Conservation (phyloP, 2,888 invertebrate genomes). For the Drosophila borealis region DNA sequence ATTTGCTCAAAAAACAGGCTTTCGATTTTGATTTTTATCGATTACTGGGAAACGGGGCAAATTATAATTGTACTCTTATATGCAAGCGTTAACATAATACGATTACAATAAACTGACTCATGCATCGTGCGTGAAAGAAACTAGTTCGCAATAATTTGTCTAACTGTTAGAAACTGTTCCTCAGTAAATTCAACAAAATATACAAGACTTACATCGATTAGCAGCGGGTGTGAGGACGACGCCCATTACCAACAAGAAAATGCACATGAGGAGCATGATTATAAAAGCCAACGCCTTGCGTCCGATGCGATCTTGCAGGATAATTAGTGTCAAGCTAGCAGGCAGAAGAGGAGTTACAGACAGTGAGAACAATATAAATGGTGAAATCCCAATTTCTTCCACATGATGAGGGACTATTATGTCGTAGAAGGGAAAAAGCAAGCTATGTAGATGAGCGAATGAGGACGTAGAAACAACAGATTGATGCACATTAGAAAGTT, state of each 20-base stretch:
- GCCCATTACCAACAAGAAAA: slow-evolving; percentile 86
- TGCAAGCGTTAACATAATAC: too few relatives aligned
- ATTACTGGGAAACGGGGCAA: too few relatives aligned
- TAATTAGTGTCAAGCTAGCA: slow-evolving; percentile 85
- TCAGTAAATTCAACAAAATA: too few relatives aligned
- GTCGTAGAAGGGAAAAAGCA: slow-evolving; percentile 87
- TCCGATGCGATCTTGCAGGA: slow-evolving; percentile 84
- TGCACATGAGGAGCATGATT: slow-evolving; percentile 86
- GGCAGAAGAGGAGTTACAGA: slow-evolving; percentile 87
- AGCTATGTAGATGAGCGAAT: slow-evolving; percentile 81
- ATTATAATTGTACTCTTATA: too few relatives aligned
- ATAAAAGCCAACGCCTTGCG: slow-evolving; percentile 87
- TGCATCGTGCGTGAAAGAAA: too few relatives aligned
- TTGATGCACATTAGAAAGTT: background rate
- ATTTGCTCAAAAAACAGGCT: too few relatives aligned
- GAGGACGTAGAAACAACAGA: slow-evolving; percentile 3
- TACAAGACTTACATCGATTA: slow-evolving; percentile 59
- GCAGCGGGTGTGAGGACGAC: slow-evolving; percentile 76
- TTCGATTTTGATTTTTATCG: too few relatives aligned
- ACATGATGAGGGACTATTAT: slow-evolving; percentile 87
- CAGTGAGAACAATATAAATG: slow-evolving; percentile 86
- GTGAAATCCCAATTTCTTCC: slow-evolving; percentile 86
- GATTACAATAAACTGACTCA: too few relatives aligned
- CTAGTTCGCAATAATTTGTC: too few relatives aligned
- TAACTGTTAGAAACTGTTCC: too few relatives aligned